Conservation (phyloP, 2,113 vertebrate genomes). For the Oreochromis niloticus region DNA sequence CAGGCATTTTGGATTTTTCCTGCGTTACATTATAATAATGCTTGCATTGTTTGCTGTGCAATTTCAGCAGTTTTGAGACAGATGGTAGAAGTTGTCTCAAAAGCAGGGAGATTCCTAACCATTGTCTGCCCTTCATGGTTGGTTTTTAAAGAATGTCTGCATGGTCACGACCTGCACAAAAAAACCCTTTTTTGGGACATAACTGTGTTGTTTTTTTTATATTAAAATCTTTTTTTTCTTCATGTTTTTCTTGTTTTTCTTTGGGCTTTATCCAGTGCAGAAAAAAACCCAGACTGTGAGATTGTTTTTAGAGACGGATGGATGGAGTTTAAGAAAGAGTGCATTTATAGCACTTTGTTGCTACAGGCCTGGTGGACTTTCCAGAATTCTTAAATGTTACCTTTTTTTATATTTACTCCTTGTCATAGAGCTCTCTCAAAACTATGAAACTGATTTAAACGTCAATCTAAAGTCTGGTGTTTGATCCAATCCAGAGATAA, state of each 20-base stretch:
- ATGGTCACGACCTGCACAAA: not conserved
- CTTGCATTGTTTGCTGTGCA: conserved; percentile 10
- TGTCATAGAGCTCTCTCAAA: not conserved
- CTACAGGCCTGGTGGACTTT: not conserved
- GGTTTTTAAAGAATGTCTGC: conserved; percentile 12
- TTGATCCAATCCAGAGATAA: not conserved
- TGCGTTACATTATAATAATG: not conserved
- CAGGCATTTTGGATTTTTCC: not conserved
- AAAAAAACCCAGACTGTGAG: not conserved
- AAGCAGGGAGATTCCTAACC: conserved; percentile 37
- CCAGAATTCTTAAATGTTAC: not conserved
- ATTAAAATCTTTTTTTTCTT: not conserved
- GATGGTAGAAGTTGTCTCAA: not conserved
- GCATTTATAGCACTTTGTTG: not conserved
- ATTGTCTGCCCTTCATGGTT: not conserved
- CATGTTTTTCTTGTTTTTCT: not conserved
- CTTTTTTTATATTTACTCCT: not conserved
- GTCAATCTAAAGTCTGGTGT: not conserved
- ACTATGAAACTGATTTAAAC: not conserved
- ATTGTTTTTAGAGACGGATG: not conserved
- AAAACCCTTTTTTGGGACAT: not conserved
- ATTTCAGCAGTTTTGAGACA: not conserved
- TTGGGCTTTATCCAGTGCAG: conserved; percentile 14
- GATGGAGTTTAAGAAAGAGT: not conserved
- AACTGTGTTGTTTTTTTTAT: not conserved